Base-by-base conservation (phyloP, 1,140 invertebrate genomes). In the Drosophila bocqueti region DNA sequence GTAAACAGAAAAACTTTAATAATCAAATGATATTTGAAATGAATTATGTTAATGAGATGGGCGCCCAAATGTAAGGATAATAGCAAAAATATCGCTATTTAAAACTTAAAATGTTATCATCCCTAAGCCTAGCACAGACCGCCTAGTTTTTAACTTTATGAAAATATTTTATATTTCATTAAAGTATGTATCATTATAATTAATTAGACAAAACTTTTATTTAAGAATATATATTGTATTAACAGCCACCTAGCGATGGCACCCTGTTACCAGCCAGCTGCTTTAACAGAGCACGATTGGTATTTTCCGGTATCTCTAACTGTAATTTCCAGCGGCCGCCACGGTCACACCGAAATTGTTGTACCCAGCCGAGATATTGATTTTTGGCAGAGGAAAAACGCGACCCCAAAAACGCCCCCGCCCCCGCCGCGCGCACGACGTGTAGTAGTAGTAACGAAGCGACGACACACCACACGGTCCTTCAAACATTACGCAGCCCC, bases 401-500 rank as follows among this genome's bases (percentile, higher is more conserved):
- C 69, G 68, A 73, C 45, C 45, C 52, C 50, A 34, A 63, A 55
- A 55, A 38, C 18, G 38, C 57, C 63, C 63, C 54, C 67, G 55
- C 45, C 72, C 82, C 75, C 79, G 54, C 74, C 69, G 74, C 62
- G 81, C 60, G 81, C 73, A 55, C 34, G 80, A 87, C 81, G 59
- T 43, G 76, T 81, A 89, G 84, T 79, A 87, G 85, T 87, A 89
- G 84, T 87, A 89, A 87, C 84, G 83, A 65, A 59, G 59, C 54
- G 54, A 57, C 54, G 54, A 57, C 54, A 40, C 54, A 42, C 54
- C 54, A 40, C 55, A 84, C 81, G 83, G 84, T 89, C 84, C 84
- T 87, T 90, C 84, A 89, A 78, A 75, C 74, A 84, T 79, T 87
- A 86, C 83, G 83, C 85, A 89, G 73, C 74, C 81, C 81, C 84